phyloP scores from a whole-genome alignment of 2,888 invertebrate species.

The Xestia ashworthii region DNA sequence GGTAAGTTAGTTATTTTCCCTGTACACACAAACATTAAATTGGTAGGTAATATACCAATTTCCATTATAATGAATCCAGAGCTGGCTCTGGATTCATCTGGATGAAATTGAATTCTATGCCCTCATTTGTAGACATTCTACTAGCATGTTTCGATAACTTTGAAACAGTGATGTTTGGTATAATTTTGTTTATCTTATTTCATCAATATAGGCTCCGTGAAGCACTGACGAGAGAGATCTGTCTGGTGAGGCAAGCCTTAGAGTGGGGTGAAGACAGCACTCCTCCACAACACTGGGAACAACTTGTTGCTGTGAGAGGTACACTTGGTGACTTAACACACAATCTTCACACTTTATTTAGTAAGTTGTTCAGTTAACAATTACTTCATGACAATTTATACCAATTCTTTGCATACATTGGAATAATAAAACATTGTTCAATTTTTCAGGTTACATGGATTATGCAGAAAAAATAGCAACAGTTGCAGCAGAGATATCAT shows the following conservation, averaged over 20 bases:
- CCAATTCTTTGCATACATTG: neutral
- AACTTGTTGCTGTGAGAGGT: constrained; percentile 85
- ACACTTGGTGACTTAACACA: constrained; percentile 85
- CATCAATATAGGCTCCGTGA: constrained; percentile 80
- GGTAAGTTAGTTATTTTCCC: constrained; percentile 71
- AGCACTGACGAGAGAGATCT: constrained; percentile 84
- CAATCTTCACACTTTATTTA: constrained; percentile 82
- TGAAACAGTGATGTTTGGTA: neutral
- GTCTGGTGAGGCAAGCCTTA: constrained; percentile 84
- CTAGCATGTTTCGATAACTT: neutral
- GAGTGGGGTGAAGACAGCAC: constrained; percentile 88
- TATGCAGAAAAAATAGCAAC: constrained; percentile 90
- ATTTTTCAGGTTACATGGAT: constrained; percentile 87
- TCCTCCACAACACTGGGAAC: constrained; percentile 88
- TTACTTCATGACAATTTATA: constrained; percentile 6
- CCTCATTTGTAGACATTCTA: neutral
- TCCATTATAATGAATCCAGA: neutral
- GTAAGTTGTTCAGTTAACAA: constrained; percentile 71
- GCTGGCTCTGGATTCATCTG: too few relatives aligned
- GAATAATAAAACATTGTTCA: neutral
- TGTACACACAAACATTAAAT: neutral
- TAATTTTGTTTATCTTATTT: neutral
- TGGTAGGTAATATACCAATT: neutral
- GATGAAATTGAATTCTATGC: neutral
- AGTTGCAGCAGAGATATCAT: constrained; percentile 89